Percentiles rank a stretch among this genome's conserved stretches.
Conservation (phyloP, 64 coral and sea anemone genomes). For the Pocillopora verrucosa region DNA sequence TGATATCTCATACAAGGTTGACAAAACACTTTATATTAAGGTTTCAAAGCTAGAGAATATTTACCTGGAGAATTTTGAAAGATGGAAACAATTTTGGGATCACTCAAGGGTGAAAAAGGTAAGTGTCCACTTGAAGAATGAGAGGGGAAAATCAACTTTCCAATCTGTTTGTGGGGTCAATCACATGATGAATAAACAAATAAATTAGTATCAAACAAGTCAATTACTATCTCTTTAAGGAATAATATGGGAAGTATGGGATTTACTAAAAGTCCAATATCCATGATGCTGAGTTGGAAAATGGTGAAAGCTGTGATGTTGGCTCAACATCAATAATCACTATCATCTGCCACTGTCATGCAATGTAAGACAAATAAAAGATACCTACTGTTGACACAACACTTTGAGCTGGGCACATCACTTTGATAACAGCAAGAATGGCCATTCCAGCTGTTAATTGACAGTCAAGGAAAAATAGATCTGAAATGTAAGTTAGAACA, state of each 20-base stretch:
- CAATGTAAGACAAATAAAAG: background rate
- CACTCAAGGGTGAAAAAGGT: background rate
- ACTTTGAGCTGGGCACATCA: background rate
- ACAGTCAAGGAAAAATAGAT: constrained; percentile 52
- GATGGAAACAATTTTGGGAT: background rate
- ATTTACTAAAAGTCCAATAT: too few species aligned
- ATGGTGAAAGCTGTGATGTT: too few species aligned
- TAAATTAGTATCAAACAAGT: background rate
- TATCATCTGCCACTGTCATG: too few species aligned
- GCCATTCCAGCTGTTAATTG: constrained; percentile 57
- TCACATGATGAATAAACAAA: background rate
- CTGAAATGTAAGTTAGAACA: background rate
- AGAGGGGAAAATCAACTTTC: constrained; percentile 17
- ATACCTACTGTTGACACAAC: constrained; percentile 24
- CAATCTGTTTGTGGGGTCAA: background rate
- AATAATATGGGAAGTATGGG: too few species aligned
- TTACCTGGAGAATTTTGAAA: constrained; percentile 11
- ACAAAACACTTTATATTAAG: background rate
- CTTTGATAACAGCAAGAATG: constrained; percentile 17
- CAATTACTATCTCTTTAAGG: too few species aligned
- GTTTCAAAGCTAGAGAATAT: background rate
- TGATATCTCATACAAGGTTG: too few species aligned
- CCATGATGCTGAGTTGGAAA: too few species aligned
- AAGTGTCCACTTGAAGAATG: background rate
- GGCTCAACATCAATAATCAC: too few species aligned